phyloP scores from a whole-genome alignment of 2,888 invertebrate species.

The Beris morrisii region DNA sequence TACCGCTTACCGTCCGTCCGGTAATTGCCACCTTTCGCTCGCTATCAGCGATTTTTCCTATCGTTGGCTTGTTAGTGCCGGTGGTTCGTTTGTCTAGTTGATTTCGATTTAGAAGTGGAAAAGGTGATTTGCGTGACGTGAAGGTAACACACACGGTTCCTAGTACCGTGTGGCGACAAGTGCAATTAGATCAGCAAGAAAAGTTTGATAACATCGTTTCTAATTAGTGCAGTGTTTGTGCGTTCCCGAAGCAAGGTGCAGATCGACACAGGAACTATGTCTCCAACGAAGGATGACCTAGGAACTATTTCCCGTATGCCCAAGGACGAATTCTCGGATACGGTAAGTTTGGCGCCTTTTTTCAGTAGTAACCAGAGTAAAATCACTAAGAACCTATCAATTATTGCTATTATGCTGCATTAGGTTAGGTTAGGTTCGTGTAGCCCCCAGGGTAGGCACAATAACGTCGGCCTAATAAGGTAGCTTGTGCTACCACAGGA shows the following conservation, averaged over 20 bases:
- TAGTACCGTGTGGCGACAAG: not conserved
- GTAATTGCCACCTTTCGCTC: not conserved
- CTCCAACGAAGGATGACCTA: conserved; percentile 33
- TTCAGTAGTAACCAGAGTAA: not conserved
- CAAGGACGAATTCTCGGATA: conserved; percentile 34
- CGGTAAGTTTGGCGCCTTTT: conserved; percentile 19
- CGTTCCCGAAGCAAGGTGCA: not conserved
- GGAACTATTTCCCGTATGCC: conserved; percentile 31
- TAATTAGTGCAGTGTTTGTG: not conserved
- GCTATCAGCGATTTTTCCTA: not conserved
- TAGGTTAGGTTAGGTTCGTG: no score
- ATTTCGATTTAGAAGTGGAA: no score
- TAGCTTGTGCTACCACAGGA: no score
- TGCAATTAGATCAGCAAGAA: not conserved
- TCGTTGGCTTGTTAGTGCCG: no score
- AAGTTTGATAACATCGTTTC: not conserved
- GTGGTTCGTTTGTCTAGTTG: no score
- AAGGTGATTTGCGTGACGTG: no score
- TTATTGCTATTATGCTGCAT: no score
- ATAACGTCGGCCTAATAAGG: no score
- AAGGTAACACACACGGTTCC: not conserved
- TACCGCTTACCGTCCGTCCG: not conserved
- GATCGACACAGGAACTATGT: conserved; percentile 18
- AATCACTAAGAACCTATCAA: no score
- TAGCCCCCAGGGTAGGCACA: no score